A percentile compares a stretch with the other conserved stretches of the same genome.
These are phyloP conservation scores for Phalera bucephala DNA, from an alignment of 2,888 invertebrate genomes.

Conservation along the genomic window DNA sequence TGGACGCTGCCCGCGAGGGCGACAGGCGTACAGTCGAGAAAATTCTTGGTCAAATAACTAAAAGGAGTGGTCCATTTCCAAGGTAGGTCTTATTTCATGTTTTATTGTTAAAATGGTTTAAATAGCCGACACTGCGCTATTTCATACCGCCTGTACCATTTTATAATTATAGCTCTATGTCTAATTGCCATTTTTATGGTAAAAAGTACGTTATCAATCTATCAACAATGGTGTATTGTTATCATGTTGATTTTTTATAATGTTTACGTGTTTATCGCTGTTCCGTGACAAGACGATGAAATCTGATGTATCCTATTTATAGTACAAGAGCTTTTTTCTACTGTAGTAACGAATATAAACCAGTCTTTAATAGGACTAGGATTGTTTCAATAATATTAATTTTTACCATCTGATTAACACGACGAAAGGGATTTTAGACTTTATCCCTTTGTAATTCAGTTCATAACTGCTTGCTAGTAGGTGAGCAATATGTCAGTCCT, in stretches of 20 bases:
- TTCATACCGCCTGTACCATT: background rate
- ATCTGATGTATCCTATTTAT: conserved; percentile 8
- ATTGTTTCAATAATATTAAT: no score
- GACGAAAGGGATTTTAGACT: no score
- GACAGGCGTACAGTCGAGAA: conserved; percentile 95
- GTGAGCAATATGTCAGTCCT: no score
- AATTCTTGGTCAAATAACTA: conserved; percentile 93
- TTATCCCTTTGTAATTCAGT: no score
- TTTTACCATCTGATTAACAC: no score
- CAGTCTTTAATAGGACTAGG: no score
- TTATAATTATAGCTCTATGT: background rate
- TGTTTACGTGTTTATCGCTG: conserved; percentile 56
- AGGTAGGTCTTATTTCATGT: conserved; percentile 85
- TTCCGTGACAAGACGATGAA: conserved; percentile 12
- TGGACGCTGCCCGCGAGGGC: conserved; percentile 97
- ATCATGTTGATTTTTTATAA: conserved; percentile 38
- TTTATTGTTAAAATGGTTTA: conserved; percentile 30
- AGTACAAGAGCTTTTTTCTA: no score
- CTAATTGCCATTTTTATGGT: conserved; percentile 4
- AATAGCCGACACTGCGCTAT: background rate
- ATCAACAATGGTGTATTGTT: conserved; percentile 54
- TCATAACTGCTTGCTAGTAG: no score
- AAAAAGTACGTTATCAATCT: conserved; percentile 29
- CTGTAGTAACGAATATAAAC: no score
- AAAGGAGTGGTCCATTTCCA: conserved; percentile 96